Conservation (phyloP, 2,888 invertebrate genomes). For the Mimumesa dahlbomi region DNA sequence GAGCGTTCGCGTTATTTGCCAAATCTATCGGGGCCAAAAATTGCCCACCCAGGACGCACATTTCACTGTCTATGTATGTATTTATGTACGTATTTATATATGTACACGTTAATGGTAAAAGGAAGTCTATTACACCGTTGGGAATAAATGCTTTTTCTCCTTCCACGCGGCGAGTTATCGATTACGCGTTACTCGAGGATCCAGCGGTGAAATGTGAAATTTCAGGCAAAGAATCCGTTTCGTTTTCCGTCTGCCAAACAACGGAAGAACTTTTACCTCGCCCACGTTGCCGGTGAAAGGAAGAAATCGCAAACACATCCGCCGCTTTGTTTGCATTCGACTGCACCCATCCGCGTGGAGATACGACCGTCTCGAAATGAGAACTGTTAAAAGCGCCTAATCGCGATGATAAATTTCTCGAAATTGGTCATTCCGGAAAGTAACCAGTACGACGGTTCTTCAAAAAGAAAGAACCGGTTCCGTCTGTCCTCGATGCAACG, state of each 20-base stretch:
- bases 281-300: conserved; percentile 33
- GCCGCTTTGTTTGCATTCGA: neutral
- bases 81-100: no score
- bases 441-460: neutral
- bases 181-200: no score
- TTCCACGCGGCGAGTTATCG: no score
- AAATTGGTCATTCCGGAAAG: conserved; percentile 1
- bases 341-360: neutral
- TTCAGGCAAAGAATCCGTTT: neutral
- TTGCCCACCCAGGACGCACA: no score
- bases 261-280: conserved; percentile 39
- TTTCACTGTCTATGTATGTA: no score
- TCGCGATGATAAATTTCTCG: conserved; percentile 8
- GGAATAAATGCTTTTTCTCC: no score
- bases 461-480: conserved; percentile 42
- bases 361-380: no score
- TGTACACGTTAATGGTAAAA: no score
- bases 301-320: conserved; percentile 7
- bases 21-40: no score
- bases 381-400: neutral
- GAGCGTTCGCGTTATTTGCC: no score
- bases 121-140: no score
- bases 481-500: conserved; percentile 1
- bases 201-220: no score
- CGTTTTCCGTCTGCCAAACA: conserved; percentile 18